phyloP scores from a whole-genome alignment of 2,113 vertebrate genomes.

The Cyphomyrus discorhynchus region DNA sequence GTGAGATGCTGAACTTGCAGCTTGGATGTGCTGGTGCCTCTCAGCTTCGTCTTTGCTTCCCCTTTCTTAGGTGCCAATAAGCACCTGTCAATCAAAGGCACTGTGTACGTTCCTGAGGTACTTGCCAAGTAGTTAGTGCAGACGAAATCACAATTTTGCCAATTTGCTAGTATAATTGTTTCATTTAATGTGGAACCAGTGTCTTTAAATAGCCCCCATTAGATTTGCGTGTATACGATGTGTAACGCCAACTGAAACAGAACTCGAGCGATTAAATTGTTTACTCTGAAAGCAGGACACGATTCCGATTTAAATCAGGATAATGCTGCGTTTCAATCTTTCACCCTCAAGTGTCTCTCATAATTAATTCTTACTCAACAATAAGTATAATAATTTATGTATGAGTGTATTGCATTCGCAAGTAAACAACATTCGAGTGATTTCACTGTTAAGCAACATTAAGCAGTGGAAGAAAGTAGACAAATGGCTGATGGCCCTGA shows the following conservation, averaged over 20 bases:
- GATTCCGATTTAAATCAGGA: not conserved
- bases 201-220: constrained; percentile 1
- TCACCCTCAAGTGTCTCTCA: not conserved
- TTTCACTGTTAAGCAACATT: not conserved
- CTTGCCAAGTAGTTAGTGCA: not conserved
- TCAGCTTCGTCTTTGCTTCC: not conserved
- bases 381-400: not conserved
- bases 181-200: not conserved
- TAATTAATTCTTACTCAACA: not conserved
- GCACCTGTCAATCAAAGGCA: not conserved
- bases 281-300: not conserved
- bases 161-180: constrained; percentile 1
- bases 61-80: not conserved
- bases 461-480: constrained; percentile 2
- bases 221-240: not conserved
- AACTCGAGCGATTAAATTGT: not conserved
- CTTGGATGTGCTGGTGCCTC: not conserved
- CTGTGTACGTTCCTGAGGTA: not conserved
- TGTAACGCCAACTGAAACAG: not conserved
- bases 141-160: not conserved
- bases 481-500: not conserved
- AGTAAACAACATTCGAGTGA: not conserved
- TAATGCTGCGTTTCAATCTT: not conserved
- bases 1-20: not conserved
- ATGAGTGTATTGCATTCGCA: not conserved